phyloP scores from a whole-genome alignment of 2,797 vertebrate genomes.

The Eulemur albifrons region DNA sequence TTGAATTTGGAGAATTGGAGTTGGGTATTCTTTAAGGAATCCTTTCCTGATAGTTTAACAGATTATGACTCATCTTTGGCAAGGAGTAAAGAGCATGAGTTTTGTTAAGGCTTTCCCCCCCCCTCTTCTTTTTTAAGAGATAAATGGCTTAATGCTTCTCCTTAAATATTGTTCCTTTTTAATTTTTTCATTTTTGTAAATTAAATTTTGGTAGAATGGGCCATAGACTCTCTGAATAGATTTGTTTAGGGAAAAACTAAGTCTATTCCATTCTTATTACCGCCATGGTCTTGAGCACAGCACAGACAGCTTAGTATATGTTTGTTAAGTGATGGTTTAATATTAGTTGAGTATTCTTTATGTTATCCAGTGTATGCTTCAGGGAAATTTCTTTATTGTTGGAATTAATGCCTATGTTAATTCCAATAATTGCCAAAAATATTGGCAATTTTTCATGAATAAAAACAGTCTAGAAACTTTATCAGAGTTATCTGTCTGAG shows the following conservation, averaged over 20 bases:
- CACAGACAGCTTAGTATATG: not conserved
- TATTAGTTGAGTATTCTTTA: not conserved
- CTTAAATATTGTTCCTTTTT: not conserved
- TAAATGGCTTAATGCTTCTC: constrained; percentile 6
- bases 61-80: constrained; percentile 61
- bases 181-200: not conserved
- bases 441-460: constrained; percentile 9
- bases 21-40: constrained; percentile 58
- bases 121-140: not conserved
- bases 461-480: not conserved
- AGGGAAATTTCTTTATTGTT: constrained; percentile 35
- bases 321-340: not conserved
- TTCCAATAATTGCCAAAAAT: not conserved
- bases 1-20: constrained; percentile 50
- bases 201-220: constrained; percentile 4
- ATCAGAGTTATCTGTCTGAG: not conserved
- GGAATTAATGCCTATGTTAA: constrained; percentile 32
- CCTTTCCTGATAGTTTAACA: constrained; percentile 40
- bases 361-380: not conserved
- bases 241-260: constrained; percentile 41
- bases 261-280: not conserved
- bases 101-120: constrained; percentile 2
- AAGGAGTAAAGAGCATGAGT: constrained; percentile 22
- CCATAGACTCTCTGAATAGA: not conserved
- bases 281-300: not conserved